A percentile compares a stretch with the other conserved stretches of the same genome.
Evolutionary conservation across 2,888 invertebrate genomes (phyloP).

Genomic region (Cryptus viduatorius): DNA sequence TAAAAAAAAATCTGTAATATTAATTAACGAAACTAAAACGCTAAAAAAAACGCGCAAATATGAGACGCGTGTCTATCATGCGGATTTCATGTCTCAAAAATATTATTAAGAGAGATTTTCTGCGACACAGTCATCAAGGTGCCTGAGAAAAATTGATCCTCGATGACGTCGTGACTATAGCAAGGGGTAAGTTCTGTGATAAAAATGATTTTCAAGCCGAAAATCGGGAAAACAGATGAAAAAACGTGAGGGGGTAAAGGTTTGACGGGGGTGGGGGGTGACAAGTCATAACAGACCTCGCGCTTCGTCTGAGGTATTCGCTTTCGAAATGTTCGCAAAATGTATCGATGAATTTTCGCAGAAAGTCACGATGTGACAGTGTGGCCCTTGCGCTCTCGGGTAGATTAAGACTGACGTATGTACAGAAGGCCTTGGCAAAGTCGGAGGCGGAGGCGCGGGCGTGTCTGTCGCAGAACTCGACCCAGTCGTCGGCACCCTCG

Average conservation of each 20-base stretch:
- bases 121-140: slow-evolving; percentile 9
- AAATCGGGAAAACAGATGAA: slow-evolving; percentile 24
- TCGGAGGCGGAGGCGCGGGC: slow-evolving; percentile 94
- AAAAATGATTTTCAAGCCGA: background rate
- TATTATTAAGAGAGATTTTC: background rate
- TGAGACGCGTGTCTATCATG: background rate
- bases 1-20: background rate
- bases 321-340: slow-evolving; percentile 94
- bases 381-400: slow-evolving; percentile 89
- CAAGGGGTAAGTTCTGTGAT: background rate
- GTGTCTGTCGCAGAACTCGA: slow-evolving; percentile 95
- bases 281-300: slow-evolving; percentile 75
- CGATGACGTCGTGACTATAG: slow-evolving; percentile 5
- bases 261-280: slow-evolving; percentile 6
- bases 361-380: slow-evolving; percentile 91
- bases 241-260: background rate
- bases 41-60: too few relatives aligned
- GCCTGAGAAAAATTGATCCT: slow-evolving; percentile 18
- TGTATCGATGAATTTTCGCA: slow-evolving; percentile 93
- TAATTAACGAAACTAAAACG: too few relatives aligned
- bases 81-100: background rate
- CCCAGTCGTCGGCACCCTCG: slow-evolving; percentile 90
- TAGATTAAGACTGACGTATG: slow-evolving; percentile 90
- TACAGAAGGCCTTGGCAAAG: slow-evolving; percentile 94
- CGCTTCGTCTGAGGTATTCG: slow-evolving; percentile 88